phyloP scores from a whole-genome alignment of 2,888 invertebrate genomes.

The Drosophila basisetae region DNA sequence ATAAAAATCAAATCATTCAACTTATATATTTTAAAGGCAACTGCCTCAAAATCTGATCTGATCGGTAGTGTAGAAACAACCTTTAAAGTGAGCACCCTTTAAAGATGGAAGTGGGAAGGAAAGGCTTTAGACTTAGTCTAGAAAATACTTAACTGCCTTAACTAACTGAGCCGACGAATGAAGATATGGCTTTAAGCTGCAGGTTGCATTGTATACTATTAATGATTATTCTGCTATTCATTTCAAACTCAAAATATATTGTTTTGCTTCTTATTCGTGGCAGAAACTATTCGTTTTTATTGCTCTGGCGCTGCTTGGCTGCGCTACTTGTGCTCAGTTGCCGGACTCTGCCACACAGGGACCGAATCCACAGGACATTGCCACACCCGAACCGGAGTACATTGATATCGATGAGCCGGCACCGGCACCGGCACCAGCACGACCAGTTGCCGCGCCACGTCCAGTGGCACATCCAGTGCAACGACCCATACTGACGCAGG shows the following conservation, averaged over 20 bases:
- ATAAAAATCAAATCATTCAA: background rate
- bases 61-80: background rate
- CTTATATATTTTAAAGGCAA: background rate
- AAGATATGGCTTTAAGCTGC: background rate
- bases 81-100: background rate
- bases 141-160: background rate
- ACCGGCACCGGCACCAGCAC: constrained; percentile 64
- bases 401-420: constrained; percentile 84
- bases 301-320: constrained; percentile 77
- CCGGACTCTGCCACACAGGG: constrained; percentile 85
- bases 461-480: constrained; percentile 31
- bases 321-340: constrained; percentile 73
- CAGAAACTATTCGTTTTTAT: constrained; percentile 82
- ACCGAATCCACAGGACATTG: constrained; percentile 85
- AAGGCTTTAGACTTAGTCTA: background rate
- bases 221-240: background rate
- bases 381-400: constrained; percentile 85
- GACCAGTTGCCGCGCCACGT: constrained; percentile 42
- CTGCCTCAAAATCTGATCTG: background rate
- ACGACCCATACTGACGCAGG: constrained; percentile 17
- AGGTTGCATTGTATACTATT: background rate
- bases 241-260: background rate
- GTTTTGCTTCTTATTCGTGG: constrained; percentile 28
- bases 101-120: background rate
- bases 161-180: background rate